Conservation (phyloP, 2,113 vertebrate genomes). For the Pholis gunnellus region DNA sequence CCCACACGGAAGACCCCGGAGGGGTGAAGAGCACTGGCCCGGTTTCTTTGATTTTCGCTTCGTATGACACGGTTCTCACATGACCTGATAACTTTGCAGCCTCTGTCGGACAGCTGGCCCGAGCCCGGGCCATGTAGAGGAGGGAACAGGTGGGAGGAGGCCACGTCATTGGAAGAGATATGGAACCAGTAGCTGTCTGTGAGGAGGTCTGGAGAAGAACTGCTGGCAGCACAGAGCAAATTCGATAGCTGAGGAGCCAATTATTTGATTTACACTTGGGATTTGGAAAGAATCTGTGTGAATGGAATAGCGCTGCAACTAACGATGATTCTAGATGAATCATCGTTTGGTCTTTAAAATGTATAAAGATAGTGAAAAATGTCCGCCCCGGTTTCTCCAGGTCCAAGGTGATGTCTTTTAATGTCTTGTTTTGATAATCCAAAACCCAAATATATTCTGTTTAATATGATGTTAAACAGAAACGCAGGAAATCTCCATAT, state of each 20-base stretch:
- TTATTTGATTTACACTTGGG: conserved; percentile 64
- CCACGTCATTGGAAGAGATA: conserved; percentile 45
- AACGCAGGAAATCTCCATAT: neutral
- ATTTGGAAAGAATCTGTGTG: conserved; percentile 3
- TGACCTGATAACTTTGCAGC: conserved; percentile 76
- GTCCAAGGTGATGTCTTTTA: neutral
- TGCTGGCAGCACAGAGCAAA: conserved; percentile 49
- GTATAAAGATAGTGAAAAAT: neutral
- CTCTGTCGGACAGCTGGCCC: conserved; percentile 76
- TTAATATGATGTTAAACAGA: neutral
- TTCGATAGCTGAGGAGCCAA: conserved; percentile 34
- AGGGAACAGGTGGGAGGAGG: conserved; percentile 78
- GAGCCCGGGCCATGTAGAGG: conserved; percentile 35
- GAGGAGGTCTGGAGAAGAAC: conserved; percentile 7
- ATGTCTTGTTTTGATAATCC: neutral
- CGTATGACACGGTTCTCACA: conserved; percentile 82
- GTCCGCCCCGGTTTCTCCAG: neutral
- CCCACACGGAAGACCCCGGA: conserved; percentile 48
- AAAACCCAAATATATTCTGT: neutral
- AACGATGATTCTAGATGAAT: neutral
- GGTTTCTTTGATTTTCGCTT: conserved; percentile 73
- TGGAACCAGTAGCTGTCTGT: conserved; percentile 27
- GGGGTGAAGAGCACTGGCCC: conserved; percentile 46
- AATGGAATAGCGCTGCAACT: conserved; percentile 7
- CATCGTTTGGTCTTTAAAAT: neutral